Percentiles rank a stretch among this genome's conserved stretches.
Evolutionary conservation across 2,888 invertebrate genomes (phyloP).

Genomic region (Campoplex nolae): DNA sequence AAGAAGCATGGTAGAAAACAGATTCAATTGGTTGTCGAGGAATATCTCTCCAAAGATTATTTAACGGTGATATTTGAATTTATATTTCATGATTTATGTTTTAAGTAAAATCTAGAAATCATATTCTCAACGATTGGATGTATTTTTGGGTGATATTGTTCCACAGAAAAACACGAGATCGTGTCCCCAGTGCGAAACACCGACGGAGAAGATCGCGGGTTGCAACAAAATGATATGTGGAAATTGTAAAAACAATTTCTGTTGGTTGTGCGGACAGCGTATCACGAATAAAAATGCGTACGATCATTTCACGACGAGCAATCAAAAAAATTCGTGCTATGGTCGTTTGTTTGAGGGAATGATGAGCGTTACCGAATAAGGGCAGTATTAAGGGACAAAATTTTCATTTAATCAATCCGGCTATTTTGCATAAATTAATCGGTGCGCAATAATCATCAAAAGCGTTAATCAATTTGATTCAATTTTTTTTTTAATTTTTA

Average conservation of each 20-base stretch:
- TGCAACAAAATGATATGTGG: constrained; percentile 76
- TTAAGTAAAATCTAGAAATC: background rate
- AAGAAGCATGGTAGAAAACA: constrained; percentile 75
- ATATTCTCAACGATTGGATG: constrained; percentile 22
- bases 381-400: background rate
- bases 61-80: constrained; percentile 70
- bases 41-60: constrained; percentile 72
- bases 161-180: constrained; percentile 74
- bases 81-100: background rate
- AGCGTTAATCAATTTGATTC: no score
- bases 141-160: constrained; percentile 8
- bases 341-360: constrained; percentile 73
- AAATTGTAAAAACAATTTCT: constrained; percentile 72
- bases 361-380: constrained; percentile 18
- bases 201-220: constrained; percentile 71
- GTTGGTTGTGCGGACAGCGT: constrained; percentile 74
- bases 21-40: constrained; percentile 74
- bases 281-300: constrained; percentile 72
- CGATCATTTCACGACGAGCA: constrained; percentile 70
- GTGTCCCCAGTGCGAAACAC: constrained; percentile 75
- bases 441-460: background rate
- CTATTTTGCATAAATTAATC: background rate
- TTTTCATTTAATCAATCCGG: background rate
- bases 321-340: constrained; percentile 60
- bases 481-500: background rate